phyloP scores from a whole-genome alignment of 2,113 vertebrate genomes.

The Hippolais icterina region DNA sequence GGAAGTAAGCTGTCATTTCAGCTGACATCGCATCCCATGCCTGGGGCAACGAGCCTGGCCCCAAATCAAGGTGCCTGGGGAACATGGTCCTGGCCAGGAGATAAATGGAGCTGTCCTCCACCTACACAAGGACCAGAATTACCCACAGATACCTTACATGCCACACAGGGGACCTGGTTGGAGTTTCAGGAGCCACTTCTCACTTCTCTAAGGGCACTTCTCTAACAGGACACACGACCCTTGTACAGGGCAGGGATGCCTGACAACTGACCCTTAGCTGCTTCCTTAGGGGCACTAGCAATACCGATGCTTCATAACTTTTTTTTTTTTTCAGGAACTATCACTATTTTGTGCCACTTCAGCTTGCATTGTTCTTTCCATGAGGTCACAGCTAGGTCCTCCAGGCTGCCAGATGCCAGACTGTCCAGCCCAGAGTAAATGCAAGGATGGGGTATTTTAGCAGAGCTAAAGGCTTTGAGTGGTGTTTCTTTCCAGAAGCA shows the following conservation, averaged over 20 bases:
- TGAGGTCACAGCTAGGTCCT: not conserved
- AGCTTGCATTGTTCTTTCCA: not conserved
- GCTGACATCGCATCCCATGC: not conserved
- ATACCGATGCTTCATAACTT: no score
- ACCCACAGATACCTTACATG: not conserved
- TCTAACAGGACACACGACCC: not conserved
- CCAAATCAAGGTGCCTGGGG: not conserved
- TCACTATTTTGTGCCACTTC: not conserved
- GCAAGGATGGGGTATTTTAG: rapidly evolving
- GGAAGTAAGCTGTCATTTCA: not conserved
- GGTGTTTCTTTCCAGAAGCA: not conserved
- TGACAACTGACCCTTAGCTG: not conserved
- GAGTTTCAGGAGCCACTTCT: not conserved
- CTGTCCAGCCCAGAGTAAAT: not conserved
- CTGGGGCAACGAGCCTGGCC: not conserved
- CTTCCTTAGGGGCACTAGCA: not conserved
- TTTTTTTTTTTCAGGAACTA: not conserved
- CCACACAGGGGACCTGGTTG: rapidly evolving
- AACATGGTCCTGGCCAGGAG: rapidly evolving
- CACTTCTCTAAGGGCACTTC: not conserved
- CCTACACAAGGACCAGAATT: not conserved
- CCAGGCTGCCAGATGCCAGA: not conserved
- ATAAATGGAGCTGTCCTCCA: not conserved
- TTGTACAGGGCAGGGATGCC: not conserved
- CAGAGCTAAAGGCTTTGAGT: not conserved